Conservation (phyloP, 2,888 invertebrate species). For the Tetheella fluctuosa region DNA sequence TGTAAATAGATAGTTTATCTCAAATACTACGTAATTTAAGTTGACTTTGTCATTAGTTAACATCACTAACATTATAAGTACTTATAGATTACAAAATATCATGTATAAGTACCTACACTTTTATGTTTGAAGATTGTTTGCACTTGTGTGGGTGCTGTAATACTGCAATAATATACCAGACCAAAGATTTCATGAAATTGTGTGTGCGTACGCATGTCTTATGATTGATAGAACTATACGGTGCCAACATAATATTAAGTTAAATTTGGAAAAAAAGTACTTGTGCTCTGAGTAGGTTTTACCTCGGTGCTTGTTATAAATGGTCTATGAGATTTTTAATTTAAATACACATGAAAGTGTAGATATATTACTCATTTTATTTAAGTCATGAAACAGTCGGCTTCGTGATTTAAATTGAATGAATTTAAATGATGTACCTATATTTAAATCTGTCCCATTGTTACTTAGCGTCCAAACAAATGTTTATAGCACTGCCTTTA, state of each 20-base stretch:
- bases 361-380: not conserved
- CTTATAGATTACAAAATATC: conserved; percentile 31
- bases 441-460: not conserved
- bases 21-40: conserved; percentile 55
- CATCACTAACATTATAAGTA: conserved; percentile 7
- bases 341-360: not conserved
- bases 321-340: conserved; percentile 4
- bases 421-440: not conserved
- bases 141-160: conserved; percentile 39
- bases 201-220: conserved; percentile 55
- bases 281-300: conserved; percentile 23
- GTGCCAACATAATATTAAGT: conserved; percentile 61
- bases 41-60: conserved; percentile 33
- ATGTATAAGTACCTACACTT: conserved; percentile 33
- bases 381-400: not conserved
- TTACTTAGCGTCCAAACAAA: not conserved
- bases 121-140: conserved; percentile 18
- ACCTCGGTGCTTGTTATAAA: conserved; percentile 42
- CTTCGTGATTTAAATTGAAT: not conserved
- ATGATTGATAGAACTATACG: conserved; percentile 55
- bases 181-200: conserved; percentile 71
- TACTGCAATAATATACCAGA: conserved; percentile 67
- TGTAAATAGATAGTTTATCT: conserved; percentile 81
- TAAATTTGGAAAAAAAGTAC: conserved; percentile 39
- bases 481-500: not conserved